A percentile compares a stretch with the other conserved stretches of the same genome.
Conservation (phyloP, 2,797 vertebrate genomes). For the Mycteria americana region DNA sequence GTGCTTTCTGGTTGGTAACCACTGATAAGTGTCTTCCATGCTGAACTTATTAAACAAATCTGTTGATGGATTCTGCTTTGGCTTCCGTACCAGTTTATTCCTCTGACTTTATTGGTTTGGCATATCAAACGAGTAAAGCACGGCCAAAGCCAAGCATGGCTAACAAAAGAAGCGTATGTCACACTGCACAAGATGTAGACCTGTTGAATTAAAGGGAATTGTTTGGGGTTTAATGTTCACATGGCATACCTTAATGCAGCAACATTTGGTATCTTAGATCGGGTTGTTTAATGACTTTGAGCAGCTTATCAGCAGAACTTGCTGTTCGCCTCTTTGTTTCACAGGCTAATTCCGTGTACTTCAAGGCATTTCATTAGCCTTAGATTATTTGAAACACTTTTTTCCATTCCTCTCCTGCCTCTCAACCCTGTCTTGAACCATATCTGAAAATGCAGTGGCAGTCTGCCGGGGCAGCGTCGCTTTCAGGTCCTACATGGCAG, state of each 20-base stretch:
- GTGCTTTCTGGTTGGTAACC: background rate
- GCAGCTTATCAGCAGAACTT: background rate
- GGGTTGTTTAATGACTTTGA: background rate
- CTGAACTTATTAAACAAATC: background rate
- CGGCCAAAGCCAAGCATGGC: background rate
- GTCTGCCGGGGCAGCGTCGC: accelerated
- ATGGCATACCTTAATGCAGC: accelerated
- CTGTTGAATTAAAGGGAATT: background rate
- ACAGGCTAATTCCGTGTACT: background rate
- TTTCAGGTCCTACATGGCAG: background rate
- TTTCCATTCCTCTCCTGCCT: background rate
- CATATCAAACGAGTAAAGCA: accelerated
- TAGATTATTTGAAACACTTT: accelerated
- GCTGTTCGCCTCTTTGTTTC: background rate
- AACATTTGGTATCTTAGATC: accelerated
- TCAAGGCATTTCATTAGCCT: background rate
- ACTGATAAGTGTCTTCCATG: accelerated
- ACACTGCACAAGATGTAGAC: background rate
- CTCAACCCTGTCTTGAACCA: accelerated
- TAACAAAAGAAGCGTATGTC: background rate
- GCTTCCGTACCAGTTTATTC: background rate
- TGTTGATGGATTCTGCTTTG: background rate
- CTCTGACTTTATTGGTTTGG: background rate
- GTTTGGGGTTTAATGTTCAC: accelerated
- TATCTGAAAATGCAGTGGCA: background rate